phyloP scores from a whole-genome alignment of 2,113 vertebrate genomes.

The Condylura cristata region DNA sequence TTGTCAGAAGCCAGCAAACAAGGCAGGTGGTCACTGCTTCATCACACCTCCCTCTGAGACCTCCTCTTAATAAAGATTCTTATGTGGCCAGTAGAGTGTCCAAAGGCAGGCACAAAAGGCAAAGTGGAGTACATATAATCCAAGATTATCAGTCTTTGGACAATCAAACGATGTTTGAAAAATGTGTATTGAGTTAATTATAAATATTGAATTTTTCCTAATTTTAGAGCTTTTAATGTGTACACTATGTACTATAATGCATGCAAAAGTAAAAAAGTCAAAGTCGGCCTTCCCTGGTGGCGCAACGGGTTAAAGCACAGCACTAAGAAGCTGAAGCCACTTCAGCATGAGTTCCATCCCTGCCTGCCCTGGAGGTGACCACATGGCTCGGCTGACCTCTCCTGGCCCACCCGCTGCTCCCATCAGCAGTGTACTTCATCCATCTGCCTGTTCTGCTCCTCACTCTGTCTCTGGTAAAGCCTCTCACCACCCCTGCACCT shows the following conservation, averaged over 20 bases:
- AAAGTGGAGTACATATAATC: neutral
- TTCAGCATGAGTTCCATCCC: too few species aligned
- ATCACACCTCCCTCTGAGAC: neutral
- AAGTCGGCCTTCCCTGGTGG: too few species aligned
- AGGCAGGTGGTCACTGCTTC: neutral
- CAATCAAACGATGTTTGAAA: neutral
- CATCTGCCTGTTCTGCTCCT: too few species aligned
- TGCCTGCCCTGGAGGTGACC: too few species aligned
- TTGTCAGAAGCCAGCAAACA: neutral
- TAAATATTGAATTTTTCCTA: conserved; percentile 27
- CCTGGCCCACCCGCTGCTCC: too few species aligned
- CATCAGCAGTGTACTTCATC: too few species aligned
- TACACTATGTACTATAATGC: neutral
- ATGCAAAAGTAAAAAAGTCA: conserved; percentile 17
- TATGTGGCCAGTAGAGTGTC: neutral
- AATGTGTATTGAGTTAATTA: neutral
- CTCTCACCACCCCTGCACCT: too few species aligned
- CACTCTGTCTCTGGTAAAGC: too few species aligned
- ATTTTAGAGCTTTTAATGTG: conserved; percentile 30
- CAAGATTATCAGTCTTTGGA: neutral
- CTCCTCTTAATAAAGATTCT: neutral
- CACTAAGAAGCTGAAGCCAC: too few species aligned
- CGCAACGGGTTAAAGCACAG: too few species aligned
- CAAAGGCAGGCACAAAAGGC: neutral
- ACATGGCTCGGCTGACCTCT: too few species aligned